Conservation (phyloP, 2,113 vertebrate species). For the Blennius ocellaris region DNA sequence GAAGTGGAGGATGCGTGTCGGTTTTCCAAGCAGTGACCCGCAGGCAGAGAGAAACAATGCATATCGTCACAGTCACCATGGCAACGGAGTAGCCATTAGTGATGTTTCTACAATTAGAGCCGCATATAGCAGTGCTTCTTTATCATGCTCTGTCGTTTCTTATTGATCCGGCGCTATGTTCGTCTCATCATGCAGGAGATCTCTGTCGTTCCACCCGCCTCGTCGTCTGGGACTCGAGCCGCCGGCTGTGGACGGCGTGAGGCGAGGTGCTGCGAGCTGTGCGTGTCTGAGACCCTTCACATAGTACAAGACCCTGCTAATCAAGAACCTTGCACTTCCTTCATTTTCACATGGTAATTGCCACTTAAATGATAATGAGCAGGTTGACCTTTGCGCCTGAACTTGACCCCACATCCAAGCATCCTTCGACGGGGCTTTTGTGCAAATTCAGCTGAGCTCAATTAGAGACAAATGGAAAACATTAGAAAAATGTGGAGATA, state of each 20-base stretch:
- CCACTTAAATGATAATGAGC: constrained; percentile 49
- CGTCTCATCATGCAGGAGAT: not conserved
- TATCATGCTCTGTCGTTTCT: constrained; percentile 24
- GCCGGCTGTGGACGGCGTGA: not conserved
- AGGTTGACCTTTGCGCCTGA: constrained; percentile 36
- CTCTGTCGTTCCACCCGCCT: not conserved
- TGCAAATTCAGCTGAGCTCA: not conserved
- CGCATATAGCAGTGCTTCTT: constrained; percentile 11
- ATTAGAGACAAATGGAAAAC: constrained; percentile 3
- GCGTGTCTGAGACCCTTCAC: not conserved
- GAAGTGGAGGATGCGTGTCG: not conserved
- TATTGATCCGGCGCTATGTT: constrained; percentile 38
- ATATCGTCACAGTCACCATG: constrained; percentile 51
- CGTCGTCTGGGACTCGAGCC: not conserved
- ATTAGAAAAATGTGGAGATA: not conserved
- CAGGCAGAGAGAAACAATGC: constrained; percentile 14
- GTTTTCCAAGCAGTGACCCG: constrained; percentile 33
- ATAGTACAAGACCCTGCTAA: not conserved
- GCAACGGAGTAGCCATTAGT: constrained; percentile 45
- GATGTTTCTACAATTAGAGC: constrained; percentile 36
- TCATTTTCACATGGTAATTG: constrained; percentile 35
- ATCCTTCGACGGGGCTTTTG: not conserved
- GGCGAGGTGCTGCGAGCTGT: not conserved
- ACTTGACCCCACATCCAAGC: not conserved
- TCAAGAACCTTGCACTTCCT: not conserved